These are phyloP conservation scores for Podarcis raffonei DNA, from an alignment of 2,113 vertebrate species.

Conservation along the genomic window DNA sequence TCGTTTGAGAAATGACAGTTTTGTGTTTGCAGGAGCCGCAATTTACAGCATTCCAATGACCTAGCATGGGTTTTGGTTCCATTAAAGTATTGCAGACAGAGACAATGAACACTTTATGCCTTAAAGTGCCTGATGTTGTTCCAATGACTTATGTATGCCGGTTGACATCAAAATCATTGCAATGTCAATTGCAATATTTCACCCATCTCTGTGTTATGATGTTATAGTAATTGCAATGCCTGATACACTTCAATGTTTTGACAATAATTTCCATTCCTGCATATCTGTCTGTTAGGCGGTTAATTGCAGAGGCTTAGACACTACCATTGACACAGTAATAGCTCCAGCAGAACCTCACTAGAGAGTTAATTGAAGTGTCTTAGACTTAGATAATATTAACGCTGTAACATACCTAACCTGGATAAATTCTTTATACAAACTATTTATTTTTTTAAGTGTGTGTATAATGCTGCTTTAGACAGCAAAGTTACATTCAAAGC, in stretches of 20 bases:
- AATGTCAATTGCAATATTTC: constrained; percentile 39
- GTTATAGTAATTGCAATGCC: constrained; percentile 23
- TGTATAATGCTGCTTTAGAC: no score
- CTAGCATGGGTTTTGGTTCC: constrained; percentile 20
- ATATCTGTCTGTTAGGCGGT: constrained; percentile 15
- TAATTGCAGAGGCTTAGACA: constrained; percentile 30
- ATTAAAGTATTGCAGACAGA: constrained; percentile 25
- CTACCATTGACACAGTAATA: constrained; percentile 12
- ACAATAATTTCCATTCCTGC: constrained; percentile 46
- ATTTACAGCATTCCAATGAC: constrained; percentile 21
- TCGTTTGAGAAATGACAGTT: not conserved
- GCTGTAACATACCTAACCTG: constrained; percentile 20
- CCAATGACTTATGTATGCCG: constrained; percentile 40
- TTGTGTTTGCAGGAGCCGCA: not conserved
- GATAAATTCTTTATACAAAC: not conserved
- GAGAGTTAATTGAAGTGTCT: constrained; percentile 24
- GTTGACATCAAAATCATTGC: constrained; percentile 41
- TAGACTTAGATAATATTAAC: constrained; percentile 19
- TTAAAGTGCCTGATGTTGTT: constrained; percentile 51
- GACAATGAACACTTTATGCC: constrained; percentile 10
- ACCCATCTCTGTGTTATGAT: constrained; percentile 17
- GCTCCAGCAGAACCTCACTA: constrained; percentile 16
- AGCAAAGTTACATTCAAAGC: no score
- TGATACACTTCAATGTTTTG: constrained; percentile 41
- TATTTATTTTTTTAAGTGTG: no score